Conservation (phyloP, 1,140 invertebrate genomes). For the Brachionus angularis region DNA sequence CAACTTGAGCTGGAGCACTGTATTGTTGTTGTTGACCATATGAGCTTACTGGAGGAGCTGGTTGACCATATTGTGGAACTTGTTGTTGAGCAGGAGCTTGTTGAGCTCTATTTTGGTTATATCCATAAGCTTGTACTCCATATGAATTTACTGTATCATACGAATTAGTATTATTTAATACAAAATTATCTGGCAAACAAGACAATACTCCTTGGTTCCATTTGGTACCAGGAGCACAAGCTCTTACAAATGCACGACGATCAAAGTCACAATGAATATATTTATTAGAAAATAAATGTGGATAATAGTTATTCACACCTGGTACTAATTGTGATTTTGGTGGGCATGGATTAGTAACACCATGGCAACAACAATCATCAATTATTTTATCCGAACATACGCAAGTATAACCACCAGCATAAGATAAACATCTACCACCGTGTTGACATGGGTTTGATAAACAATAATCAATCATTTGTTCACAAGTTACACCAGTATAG, state of each 20-base stretch:
- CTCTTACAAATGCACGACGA: conserved; percentile 32
- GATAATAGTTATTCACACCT: conserved; percentile 40
- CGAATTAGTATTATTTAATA: background rate
- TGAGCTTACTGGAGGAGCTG: too few species aligned
- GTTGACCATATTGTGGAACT: background rate
- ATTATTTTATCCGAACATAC: conserved; percentile 38
- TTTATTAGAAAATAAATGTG: conserved; percentile 25
- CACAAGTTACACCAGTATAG: conserved; percentile 39
- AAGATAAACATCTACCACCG: conserved; percentile 42
- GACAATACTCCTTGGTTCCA: conserved; percentile 37
- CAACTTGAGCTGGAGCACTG: background rate
- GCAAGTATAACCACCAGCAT: conserved; percentile 38
- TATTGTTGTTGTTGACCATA: background rate
- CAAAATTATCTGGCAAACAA: conserved; percentile 32
- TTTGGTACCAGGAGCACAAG: conserved; percentile 11
- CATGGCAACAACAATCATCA: conserved; percentile 41
- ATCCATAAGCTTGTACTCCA: conserved; percentile 24
- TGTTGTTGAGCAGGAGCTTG: background rate
- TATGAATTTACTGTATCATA: conserved; percentile 16
- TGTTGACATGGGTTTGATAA: conserved; percentile 43
- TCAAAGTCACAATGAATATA: conserved; percentile 45
- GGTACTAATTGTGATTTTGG: conserved; percentile 13
- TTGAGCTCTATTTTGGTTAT: background rate
- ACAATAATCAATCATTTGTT: conserved; percentile 36
- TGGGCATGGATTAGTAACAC: conserved; percentile 32